phyloP scores from a whole-genome alignment of 2,888 invertebrate species.

The Aricia artaxerxes region DNA sequence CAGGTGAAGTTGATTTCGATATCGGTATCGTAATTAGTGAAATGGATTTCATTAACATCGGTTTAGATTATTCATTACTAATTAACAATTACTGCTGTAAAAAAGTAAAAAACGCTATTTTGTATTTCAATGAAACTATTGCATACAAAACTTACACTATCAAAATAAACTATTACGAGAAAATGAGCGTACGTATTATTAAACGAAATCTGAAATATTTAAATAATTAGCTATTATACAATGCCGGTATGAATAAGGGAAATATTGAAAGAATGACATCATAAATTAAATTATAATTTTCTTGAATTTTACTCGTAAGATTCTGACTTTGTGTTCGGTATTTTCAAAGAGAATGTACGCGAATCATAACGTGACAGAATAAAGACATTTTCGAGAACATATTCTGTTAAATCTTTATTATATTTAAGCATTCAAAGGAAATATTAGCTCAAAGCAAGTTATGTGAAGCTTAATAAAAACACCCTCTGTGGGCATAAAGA shows the following conservation, averaged over 20 bases:
- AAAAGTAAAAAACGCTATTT: neutral
- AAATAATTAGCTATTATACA: neutral
- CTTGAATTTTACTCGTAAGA: neutral
- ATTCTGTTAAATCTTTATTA: neutral
- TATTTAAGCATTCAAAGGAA: slow-evolving; percentile 4
- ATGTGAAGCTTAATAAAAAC: slow-evolving; percentile 6
- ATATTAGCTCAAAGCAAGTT: neutral
- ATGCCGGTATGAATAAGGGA: neutral
- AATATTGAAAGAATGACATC: neutral
- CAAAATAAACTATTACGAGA: neutral
- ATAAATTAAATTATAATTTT: slow-evolving; percentile 1
- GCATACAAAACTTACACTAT: too few species aligned
- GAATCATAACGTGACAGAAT: neutral
- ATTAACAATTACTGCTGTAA: neutral
- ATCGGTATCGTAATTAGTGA: neutral
- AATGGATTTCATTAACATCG: neutral
- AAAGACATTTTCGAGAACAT: neutral
- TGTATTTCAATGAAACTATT: too few species aligned
- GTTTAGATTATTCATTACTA: too few species aligned
- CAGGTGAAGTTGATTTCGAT: neutral
- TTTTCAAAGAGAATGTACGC: neutral
- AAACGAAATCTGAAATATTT: neutral
- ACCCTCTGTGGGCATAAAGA: neutral
- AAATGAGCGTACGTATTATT: neutral
- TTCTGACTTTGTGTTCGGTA: neutral